Base-by-base conservation (phyloP, 2,797 vertebrate genomes). In the Dromococcyx pavoninus region DNA sequence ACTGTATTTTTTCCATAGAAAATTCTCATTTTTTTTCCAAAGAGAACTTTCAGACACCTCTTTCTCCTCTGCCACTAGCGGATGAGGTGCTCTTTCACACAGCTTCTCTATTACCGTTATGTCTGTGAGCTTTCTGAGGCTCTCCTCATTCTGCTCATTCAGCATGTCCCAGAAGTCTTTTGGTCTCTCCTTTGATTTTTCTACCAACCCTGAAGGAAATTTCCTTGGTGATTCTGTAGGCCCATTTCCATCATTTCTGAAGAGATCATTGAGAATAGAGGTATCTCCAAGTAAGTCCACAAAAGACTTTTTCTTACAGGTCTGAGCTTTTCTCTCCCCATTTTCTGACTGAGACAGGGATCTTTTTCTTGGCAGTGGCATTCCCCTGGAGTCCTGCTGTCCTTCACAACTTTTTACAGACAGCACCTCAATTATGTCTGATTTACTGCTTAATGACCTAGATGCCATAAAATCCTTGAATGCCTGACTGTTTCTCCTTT, bases 141-240 rank as follows among this genome's bases (percentile, higher is more conserved):
- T 98, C 84, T 99, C 99, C 67, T 99, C 98, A 27, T 98, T 98
- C 51, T 98, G 98, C 73, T 99, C 99, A 86, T 98, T 98, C 89
- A 99, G 95, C 90, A 99, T 98, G 97, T 99, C 99, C 99, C 99
- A 99, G 97, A 99, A 99, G 97, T 99, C 99, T 97, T 98, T 99
- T 77, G 98, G 91, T 87, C 91, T 97, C 41, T 75, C 97, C 88
- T 98, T 98, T 44, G 97, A 87, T 93, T 97, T 98, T 94, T 95
- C 91, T 58, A 37, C 28, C 75, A 94, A 88, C 41, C 73, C 78
- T 74, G 95, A 95, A 92, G 91, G 74, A 62, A 67, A 79, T 56
- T 67, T 94, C 66, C 82, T 91, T 83, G 88, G 88, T 70, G 86
- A 92, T 35, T 37, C 89, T 73, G 87, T 74, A 89, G 89, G 57